Base-by-base conservation (phyloP, 2,113 vertebrate species). In the Trogon melanurus region DNA sequence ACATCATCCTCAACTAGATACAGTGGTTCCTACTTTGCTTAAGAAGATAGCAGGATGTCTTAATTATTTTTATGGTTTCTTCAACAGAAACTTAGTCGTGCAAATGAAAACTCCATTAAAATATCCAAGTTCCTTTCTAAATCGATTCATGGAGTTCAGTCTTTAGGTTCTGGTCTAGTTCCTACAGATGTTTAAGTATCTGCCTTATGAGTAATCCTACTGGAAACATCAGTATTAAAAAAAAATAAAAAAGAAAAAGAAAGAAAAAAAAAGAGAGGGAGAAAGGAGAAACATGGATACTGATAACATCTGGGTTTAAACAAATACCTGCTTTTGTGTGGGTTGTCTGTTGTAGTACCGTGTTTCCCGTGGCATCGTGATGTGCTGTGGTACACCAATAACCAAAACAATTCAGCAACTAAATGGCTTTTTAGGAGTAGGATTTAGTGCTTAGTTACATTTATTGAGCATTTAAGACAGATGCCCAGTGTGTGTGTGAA, bases 1-100 rank as follows among this genome's bases (percentile, higher is more conserved):
- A 8, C 20, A 0, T 64, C 18, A 67, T 85, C 29, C 16, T 67
- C 54, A 60, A 0, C 10, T 53, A 50, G 27, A 16, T 67, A 13
- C 22, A 26, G n/a, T 58, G 27, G n/a, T 82, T 72, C 10, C 23
- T 85, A 3, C 72, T 75, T 93, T 85, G 11, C 41, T 90, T 17
- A 25, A 70, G 71, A 73, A 73, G 5, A 16, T 26, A 18, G 62
- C 62, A 32, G 4, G 3, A 15, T 53, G 8, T 65, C 34, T 67
- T 76, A 79, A 58, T 94, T 91, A 1, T 89, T 79, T 41, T 72
- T 54, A 36, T 18, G 51, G 5, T 67, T 91, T 93, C 30, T 96
- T 94, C 38, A 56, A 19, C 29, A 56, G 53, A 87, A 93, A n/a
- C 36, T 12, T 57, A 47, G 15, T 22, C 87, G 22, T 74, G 69